Percentiles rank a stretch among this genome's conserved stretches.
Conservation (phyloP, 2,888 invertebrate species). For the Crematogaster levior region DNA sequence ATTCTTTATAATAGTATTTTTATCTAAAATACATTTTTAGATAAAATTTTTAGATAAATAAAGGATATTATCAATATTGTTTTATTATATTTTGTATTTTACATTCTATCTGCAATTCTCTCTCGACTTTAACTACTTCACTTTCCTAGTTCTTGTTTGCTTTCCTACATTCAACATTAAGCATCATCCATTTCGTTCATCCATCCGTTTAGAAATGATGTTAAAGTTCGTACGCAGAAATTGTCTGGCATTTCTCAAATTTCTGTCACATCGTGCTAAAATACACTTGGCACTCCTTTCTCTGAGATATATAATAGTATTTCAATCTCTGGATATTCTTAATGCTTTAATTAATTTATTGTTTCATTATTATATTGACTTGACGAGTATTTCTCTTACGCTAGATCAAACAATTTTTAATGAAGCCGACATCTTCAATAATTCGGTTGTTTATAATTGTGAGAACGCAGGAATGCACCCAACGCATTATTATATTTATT, state of each 20-base stretch:
- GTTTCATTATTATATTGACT: neutral
- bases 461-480: neutral
- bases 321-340: neutral
- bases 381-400: neutral
- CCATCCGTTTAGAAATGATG: constrained; percentile 7
- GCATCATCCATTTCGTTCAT: no score
- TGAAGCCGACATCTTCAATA: constrained; percentile 6
- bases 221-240: neutral
- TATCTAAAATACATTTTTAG: neutral
- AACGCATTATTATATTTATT: constrained; percentile 34
- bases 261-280: constrained; percentile 9
- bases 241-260: constrained; percentile 1
- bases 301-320: neutral
- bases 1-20: neutral
- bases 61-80: neutral
- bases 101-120: neutral
- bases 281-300: neutral
- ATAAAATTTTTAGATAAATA: neutral
- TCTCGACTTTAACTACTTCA: neutral
- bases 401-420: neutral
- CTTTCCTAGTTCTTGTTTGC: neutral
- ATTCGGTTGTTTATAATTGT: neutral
- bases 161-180: neutral
- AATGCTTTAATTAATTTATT: neutral
- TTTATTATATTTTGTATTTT: neutral